Evolutionary conservation across 2,113 vertebrate genomes (phyloP).

Genomic region (Sclerurus mexicanus): DNA sequence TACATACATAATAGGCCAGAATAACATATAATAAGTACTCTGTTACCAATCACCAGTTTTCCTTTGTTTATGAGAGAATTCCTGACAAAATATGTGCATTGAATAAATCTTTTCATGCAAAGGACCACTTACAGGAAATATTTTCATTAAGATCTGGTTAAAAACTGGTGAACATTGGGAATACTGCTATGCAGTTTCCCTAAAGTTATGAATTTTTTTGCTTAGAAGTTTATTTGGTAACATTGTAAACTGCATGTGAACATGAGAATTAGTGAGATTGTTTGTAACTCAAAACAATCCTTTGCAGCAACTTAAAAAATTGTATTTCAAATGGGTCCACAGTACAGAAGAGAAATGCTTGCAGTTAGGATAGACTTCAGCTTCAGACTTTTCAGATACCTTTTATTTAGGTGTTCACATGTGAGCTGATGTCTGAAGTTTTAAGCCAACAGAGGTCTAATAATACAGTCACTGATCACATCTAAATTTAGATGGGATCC

Average conservation of each 20-base stretch:
- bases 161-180: not conserved
- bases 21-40: not conserved
- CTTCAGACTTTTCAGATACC: not conserved
- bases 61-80: not conserved
- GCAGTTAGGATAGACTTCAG: not conserved
- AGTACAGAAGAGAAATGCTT: not conserved
- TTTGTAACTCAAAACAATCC: not conserved
- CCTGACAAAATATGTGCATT: not conserved
- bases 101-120: not conserved
- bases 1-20: not conserved
- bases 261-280: not conserved
- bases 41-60: not conserved
- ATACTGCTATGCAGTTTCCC: not conserved
- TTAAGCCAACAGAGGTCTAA: not conserved
- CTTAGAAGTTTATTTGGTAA: not conserved
- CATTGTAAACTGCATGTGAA: not conserved
- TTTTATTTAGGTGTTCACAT: not conserved
- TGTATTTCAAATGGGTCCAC: not conserved
- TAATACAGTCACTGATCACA: not conserved
- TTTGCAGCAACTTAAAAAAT: not conserved
- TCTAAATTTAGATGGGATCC: not conserved
- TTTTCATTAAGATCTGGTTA: not conserved
- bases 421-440: not conserved
- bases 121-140: not conserved
- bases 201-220: not conserved